A percentile compares a stretch with the other conserved stretches of the same genome.
Conservation (phyloP, 2,888 invertebrate genomes). For the Drosophila anomelani region DNA sequence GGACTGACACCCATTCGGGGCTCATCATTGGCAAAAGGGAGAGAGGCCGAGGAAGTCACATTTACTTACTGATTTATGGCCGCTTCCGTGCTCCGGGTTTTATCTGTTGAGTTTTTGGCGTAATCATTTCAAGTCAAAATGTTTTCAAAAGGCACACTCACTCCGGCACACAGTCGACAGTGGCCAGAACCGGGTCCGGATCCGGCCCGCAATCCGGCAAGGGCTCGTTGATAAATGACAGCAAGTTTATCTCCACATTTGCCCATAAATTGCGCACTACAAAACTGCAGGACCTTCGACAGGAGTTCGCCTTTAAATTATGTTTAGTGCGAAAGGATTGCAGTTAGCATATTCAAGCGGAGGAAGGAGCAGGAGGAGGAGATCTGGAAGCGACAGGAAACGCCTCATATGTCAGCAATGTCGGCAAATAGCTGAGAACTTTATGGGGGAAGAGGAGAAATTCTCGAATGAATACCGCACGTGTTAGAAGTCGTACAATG, state of each 20-base stretch:
- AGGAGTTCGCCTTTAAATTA: constrained; percentile 41
- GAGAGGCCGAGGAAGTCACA: constrained; percentile 57
- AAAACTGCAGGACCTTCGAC: constrained; percentile 73
- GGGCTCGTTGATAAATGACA: constrained; percentile 75
- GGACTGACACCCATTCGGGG: constrained; percentile 1
- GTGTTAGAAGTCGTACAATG: constrained; percentile 11
- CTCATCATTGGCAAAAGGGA: constrained; percentile 20
- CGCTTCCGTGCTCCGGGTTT: constrained; percentile 65
- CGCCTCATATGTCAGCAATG: constrained; percentile 35
- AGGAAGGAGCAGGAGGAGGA: too few relatives aligned
- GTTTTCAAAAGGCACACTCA: constrained; percentile 54
- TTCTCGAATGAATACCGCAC: constrained; percentile 26
- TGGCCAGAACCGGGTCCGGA: constrained; percentile 18
- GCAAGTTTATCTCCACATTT: constrained; percentile 74
- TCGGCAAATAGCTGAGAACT: constrained; percentile 16
- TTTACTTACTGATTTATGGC: constrained; percentile 78
- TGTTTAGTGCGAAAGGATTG: constrained; percentile 47
- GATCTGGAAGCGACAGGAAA: constrained; percentile 27
- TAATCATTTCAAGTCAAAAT: constrained; percentile 79
- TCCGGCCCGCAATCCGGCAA: constrained; percentile 51
- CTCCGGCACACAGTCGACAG: constrained; percentile 19
- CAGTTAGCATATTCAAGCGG: constrained; percentile 41
- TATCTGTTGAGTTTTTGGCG: constrained; percentile 76
- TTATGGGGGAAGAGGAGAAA: constrained; percentile 10
- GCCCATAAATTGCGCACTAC: constrained; percentile 75